phyloP scores from a whole-genome alignment of 1,140 invertebrate species.

The Brachionus rotundiformis region DNA sequence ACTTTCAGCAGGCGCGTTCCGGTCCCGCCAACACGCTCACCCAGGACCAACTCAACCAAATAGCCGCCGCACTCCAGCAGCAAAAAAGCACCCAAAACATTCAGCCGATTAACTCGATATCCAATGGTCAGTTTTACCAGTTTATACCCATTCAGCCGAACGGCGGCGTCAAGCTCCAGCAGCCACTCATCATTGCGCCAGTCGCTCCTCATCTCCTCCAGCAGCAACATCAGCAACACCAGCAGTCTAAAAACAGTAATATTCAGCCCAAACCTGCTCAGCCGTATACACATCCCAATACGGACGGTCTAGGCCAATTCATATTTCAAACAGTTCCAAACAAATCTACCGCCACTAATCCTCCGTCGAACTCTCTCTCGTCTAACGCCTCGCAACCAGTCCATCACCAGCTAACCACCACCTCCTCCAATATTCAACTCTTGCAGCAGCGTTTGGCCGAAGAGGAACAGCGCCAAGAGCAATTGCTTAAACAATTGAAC shows the following conservation, averaged over 20 bases:
- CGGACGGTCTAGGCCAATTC: background rate
- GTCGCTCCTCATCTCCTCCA: background rate
- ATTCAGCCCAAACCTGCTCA: background rate
- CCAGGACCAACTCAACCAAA: constrained; percentile 31
- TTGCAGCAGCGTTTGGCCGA: constrained; percentile 30
- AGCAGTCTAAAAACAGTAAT: background rate
- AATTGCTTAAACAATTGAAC: constrained; percentile 26
- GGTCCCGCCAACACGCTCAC: background rate
- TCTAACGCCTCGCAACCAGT: background rate
- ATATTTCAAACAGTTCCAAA: background rate
- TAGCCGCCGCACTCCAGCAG: constrained; percentile 19
- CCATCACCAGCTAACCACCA: constrained; percentile 28
- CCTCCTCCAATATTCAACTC: background rate
- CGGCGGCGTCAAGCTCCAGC: constrained; percentile 2
- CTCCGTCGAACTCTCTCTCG: background rate
- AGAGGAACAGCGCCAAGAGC: constrained; percentile 17
- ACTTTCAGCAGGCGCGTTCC: background rate
- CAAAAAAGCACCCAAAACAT: background rate
- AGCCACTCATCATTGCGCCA: background rate
- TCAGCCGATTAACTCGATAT: background rate
- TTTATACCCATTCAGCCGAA: constrained; percentile 43
- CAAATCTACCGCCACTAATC: background rate
- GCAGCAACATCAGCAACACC: no score
- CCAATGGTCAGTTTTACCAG: constrained; percentile 25
- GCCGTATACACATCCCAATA: no score